Conservation (phyloP, 2,797 vertebrate genomes). For the Sebastes steindachneri region DNA sequence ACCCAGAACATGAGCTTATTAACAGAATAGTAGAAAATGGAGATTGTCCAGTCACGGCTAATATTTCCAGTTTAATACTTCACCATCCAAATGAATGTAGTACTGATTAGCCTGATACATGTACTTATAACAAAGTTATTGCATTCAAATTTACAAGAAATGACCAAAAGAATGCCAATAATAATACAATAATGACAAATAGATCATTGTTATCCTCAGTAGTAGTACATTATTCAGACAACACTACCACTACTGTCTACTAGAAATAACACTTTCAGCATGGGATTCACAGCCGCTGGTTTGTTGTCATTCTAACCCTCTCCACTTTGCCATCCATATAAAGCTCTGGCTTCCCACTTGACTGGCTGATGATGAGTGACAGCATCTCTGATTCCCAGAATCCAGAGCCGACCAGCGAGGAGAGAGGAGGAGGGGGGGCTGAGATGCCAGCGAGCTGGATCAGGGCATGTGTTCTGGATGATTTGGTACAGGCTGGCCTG, state of each 20-base stretch:
- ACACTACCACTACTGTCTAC: neutral
- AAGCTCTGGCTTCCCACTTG: constrained; percentile 60
- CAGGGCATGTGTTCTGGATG: constrained; percentile 48
- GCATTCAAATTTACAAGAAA: neutral
- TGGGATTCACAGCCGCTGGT: constrained; percentile 41
- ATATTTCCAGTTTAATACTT: neutral
- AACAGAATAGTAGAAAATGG: neutral
- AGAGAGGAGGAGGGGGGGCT: constrained; percentile 22
- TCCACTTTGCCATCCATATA: constrained; percentile 54
- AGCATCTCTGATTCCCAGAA: constrained; percentile 64
- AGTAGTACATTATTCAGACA: neutral
- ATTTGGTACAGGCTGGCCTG: constrained; percentile 43
- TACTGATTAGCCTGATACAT: neutral
- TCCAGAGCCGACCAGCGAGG: constrained; percentile 20
- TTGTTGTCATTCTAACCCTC: constrained; percentile 35
- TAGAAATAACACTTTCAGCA: constrained; percentile 43
- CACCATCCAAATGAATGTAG: neutral
- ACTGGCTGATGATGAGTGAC: constrained; percentile 65
- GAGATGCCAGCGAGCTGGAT: constrained; percentile 61
- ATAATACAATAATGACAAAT: neutral
- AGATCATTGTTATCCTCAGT: neutral
- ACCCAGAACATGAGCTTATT: neutral
- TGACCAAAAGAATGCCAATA: neutral
- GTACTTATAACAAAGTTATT: neutral
- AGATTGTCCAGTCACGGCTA: neutral